These are phyloP conservation scores for Scolopax mira DNA, from an alignment of 2,113 vertebrate genomes.

Conservation along the genomic window DNA sequence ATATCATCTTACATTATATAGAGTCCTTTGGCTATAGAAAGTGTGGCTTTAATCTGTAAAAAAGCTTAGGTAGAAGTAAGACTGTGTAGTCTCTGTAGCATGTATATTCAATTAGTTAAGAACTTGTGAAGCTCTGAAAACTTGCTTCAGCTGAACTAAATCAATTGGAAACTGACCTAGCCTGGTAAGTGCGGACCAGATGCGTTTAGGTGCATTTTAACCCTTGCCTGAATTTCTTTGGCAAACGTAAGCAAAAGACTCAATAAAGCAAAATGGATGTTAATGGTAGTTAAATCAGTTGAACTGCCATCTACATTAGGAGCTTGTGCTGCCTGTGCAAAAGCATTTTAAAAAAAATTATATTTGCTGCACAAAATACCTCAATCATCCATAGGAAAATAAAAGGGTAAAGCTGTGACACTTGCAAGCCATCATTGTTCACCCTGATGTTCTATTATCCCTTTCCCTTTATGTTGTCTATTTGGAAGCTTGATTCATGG, in stretches of 20 bases:
- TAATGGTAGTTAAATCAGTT: neutral
- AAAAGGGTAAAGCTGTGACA: neutral
- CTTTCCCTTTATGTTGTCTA: neutral
- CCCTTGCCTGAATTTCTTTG: neutral
- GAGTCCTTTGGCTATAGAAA: neutral
- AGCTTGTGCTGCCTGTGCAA: neutral
- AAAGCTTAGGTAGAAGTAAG: neutral
- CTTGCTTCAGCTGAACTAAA: neutral
- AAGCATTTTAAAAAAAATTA: neutral
- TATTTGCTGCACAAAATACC: neutral
- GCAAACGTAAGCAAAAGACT: neutral
- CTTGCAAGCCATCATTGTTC: neutral
- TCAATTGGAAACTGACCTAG: neutral
- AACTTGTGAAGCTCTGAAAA: neutral
- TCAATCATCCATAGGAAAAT: neutral
- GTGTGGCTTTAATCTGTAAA: neutral
- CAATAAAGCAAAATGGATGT: neutral
- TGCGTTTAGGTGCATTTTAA: neutral
- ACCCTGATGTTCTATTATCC: neutral
- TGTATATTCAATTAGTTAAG: neutral
- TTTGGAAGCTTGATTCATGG: neutral
- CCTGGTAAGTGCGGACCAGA: neutral
- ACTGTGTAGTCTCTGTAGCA: neutral
- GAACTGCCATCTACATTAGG: neutral
- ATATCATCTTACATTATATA: neutral